phyloP scores from a whole-genome alignment of 1,140 invertebrate species.

The Trichoplusia ni region DNA sequence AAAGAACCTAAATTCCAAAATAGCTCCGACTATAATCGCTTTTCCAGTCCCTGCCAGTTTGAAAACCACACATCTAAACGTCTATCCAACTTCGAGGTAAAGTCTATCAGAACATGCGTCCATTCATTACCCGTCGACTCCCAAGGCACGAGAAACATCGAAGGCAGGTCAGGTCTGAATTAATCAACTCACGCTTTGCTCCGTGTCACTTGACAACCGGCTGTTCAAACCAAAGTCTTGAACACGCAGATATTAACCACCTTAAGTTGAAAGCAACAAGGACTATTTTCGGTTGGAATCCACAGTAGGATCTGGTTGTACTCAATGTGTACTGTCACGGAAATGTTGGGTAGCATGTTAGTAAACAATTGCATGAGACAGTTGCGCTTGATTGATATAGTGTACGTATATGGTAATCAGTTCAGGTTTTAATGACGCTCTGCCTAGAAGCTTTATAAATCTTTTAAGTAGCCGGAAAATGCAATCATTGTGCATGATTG shows the following conservation, averaged over 20 bases:
- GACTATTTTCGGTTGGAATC: slow-evolving; percentile 8
- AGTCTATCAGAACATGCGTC: slow-evolving; percentile 14
- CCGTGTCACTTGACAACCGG: slow-evolving; percentile 51
- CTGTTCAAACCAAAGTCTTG: slow-evolving; percentile 7
- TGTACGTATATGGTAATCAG: slow-evolving; percentile 3
- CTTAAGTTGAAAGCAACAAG: slow-evolving; percentile 19
- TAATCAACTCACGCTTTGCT: slow-evolving; percentile 55
- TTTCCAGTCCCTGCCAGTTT: slow-evolving; percentile 7
- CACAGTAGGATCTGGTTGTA: slow-evolving; percentile 1
- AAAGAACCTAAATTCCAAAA: too few relatives aligned
- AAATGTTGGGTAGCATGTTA: slow-evolving; percentile 58
- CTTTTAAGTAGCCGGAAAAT: too few relatives aligned
- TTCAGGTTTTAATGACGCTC: background rate
- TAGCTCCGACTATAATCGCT: background rate
- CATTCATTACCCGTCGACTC: slow-evolving; percentile 19
- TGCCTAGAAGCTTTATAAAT: too few relatives aligned
- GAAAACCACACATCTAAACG: slow-evolving; percentile 17
- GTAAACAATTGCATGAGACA: slow-evolving; percentile 55
- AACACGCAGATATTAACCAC: background rate
- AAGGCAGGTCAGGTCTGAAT: slow-evolving; percentile 55
- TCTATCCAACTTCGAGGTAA: background rate
- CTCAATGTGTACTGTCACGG: slow-evolving; percentile 47
- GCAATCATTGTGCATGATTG: too few relatives aligned
- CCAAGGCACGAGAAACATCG: slow-evolving; percentile 45
- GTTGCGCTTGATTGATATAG: slow-evolving; percentile 40